A percentile compares a stretch with the other conserved stretches of the same genome.
phyloP scores from a whole-genome alignment of 92 coral and sea anemone species.

The Phymanthus crucifer region DNA sequence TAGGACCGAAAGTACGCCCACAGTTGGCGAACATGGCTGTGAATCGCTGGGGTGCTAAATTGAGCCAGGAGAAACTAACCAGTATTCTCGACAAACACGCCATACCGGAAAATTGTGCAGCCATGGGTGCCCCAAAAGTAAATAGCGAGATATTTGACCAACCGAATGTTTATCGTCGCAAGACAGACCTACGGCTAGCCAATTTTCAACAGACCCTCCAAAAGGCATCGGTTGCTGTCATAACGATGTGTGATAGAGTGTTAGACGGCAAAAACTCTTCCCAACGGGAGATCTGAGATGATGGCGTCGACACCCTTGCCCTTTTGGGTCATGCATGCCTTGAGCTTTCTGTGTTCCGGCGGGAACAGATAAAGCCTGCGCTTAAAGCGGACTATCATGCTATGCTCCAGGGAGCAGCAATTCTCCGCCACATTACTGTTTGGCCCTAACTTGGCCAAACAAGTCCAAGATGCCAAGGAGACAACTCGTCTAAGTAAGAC shows the following conservation, averaged over 20 bases:
- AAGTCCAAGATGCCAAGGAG: conserved; percentile 48
- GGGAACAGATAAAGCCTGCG: conserved; percentile 49
- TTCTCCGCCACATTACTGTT: conserved; percentile 23
- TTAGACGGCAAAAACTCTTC: too few species aligned
- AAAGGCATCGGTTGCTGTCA: conserved; percentile 32
- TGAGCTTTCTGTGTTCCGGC: conserved; percentile 31
- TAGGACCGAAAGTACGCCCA: conserved; percentile 30
- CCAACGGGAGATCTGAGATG: neutral
- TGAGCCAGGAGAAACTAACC: too few species aligned
- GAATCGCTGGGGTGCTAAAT: neutral
- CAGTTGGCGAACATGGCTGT: conserved; percentile 37
- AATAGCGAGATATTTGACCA: conserved; percentile 44
- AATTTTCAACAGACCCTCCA: conserved; percentile 31
- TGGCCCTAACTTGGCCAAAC: conserved; percentile 38
- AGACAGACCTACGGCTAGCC: conserved; percentile 32
- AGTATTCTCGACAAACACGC: neutral
- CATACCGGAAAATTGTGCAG: conserved; percentile 43
- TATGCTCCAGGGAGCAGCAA: conserved; percentile 37
- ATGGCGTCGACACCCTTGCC: conserved; percentile 27
- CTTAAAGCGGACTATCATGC: conserved; percentile 38
- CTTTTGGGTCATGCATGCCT: conserved; percentile 27
- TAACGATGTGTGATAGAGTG: neutral
- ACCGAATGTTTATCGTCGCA: conserved; percentile 9
- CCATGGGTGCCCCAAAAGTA: conserved; percentile 25
- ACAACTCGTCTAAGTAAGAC: neutral